Evolutionary conservation across 2,888 invertebrate species (phyloP).

Genomic region (Acutogordius australiensis): DNA sequence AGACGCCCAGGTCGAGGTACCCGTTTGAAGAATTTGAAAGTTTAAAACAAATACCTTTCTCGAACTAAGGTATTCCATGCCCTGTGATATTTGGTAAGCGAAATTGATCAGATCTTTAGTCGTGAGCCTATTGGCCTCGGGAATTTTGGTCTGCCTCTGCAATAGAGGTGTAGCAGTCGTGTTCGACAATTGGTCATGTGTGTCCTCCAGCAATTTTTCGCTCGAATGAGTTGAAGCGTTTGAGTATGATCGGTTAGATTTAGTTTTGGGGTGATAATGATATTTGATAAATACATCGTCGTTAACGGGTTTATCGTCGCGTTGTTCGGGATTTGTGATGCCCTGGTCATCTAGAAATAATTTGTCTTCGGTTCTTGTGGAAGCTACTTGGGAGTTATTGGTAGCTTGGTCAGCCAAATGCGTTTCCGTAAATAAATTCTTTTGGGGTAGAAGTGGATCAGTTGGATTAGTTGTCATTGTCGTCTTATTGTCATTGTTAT

Average conservation of each 20-base stretch:
- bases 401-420: too few species aligned
- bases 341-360: too few species aligned
- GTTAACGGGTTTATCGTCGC: too few species aligned
- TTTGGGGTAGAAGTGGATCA: too few species aligned
- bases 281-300: too few species aligned
- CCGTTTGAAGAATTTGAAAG: too few species aligned
- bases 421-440: too few species aligned
- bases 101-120: conserved; percentile 73
- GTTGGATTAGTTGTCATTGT: too few species aligned
- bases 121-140: neutral
- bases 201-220: neutral
- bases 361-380: neutral
- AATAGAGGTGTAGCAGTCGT: neutral
- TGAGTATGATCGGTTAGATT: neutral
- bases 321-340: too few species aligned
- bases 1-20: too few species aligned
- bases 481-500: too few species aligned
- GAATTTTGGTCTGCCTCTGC: neutral
- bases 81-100: conserved; percentile 76
- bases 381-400: neutral
- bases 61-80: conserved; percentile 88
- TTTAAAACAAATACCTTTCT: conserved; percentile 48
- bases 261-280: too few species aligned
- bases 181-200: neutral
- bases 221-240: neutral